Evolutionary conservation across 2,797 vertebrate genomes (phyloP).

Genomic region (Spondyliosoma cantharus): DNA sequence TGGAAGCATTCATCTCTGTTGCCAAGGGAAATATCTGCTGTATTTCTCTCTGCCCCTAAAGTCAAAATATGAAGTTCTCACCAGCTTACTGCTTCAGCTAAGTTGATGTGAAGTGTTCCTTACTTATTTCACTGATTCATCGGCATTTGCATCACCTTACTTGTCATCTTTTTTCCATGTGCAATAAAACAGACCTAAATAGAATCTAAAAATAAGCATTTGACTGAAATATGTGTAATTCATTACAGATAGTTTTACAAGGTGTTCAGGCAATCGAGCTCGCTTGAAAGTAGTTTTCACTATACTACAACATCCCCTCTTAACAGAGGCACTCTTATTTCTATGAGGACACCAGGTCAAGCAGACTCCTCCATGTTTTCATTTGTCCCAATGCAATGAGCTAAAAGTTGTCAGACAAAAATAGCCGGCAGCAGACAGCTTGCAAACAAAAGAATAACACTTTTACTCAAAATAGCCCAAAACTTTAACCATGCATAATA

Average conservation of each 20-base stretch:
- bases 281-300: too few relatives aligned
- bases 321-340: not conserved
- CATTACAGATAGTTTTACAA: too few relatives aligned
- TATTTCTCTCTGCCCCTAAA: conserved; percentile 7
- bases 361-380: not conserved
- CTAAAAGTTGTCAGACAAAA: too few relatives aligned
- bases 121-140: not conserved
- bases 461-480: not conserved
- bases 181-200: not conserved
- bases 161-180: not conserved
- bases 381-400: not conserved
- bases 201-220: not conserved
- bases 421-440: not conserved
- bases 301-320: too few relatives aligned
- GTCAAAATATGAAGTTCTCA: conserved; percentile 35
- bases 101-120: not conserved
- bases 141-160: not conserved
- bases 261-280: too few relatives aligned
- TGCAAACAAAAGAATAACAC: not conserved
- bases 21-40: conserved; percentile 19
- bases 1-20: conserved; percentile 34
- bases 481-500: not conserved
- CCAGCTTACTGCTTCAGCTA: not conserved
- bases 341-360: not conserved
- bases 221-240: too few relatives aligned